Percentiles rank a stretch among this genome's conserved stretches.
These are phyloP conservation scores for Rutilus rutilus DNA, from an alignment of 2,113 vertebrate genomes.

Conservation along the genomic window DNA sequence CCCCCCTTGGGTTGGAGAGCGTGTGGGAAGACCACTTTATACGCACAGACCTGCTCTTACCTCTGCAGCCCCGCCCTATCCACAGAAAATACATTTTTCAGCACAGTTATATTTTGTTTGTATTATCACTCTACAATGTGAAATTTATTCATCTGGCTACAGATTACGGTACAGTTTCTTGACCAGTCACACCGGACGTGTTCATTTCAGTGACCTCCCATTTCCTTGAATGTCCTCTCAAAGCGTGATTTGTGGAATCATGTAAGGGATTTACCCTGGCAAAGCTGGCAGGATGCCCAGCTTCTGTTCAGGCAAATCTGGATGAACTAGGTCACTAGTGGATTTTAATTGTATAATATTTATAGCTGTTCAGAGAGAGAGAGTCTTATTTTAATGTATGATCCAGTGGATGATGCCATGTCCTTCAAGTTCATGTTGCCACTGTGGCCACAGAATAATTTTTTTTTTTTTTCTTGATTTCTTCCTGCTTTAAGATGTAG, in stretches of 20 bases:
- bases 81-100: neutral
- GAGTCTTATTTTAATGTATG: conserved; percentile 9
- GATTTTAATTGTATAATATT: conserved; percentile 67
- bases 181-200: neutral
- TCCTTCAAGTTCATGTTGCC: neutral
- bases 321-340: conserved; percentile 69
- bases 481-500: too few relatives aligned
- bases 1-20: neutral
- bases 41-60: neutral
- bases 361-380: conserved; percentile 50
- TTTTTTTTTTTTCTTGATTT: neutral
- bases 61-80: neutral
- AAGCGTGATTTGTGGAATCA: neutral
- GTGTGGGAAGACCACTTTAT: conserved; percentile 39
- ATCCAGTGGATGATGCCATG: neutral
- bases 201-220: neutral
- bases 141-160: neutral
- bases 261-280: conserved; percentile 28
- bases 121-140: neutral
- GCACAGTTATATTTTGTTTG: neutral
- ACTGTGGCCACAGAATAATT: neutral
- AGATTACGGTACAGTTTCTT: neutral
- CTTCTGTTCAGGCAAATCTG: conserved; percentile 27
- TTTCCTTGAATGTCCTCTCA: neutral
- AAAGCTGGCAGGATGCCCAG: neutral